Conservation (phyloP, 1,140 invertebrate species). For the Drosophila obscura region DNA sequence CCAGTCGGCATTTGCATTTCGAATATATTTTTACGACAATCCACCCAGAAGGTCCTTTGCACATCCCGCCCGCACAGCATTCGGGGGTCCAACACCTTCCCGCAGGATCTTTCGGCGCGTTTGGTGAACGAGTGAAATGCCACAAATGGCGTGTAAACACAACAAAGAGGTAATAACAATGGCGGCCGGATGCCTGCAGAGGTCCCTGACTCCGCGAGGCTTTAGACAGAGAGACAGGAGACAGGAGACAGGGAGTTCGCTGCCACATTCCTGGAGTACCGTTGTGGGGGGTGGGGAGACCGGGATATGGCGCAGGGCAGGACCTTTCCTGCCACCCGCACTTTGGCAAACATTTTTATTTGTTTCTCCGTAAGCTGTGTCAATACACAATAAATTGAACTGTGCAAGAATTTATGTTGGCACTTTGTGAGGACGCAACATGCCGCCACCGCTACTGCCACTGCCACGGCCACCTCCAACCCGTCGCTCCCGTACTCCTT, state of each 20-base stretch:
- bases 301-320: not conserved
- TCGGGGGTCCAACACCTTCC: constrained; percentile 26
- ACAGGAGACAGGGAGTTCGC: not conserved
- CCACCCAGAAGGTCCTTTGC: not conserved
- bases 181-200: constrained; percentile 49
- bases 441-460: constrained; percentile 6
- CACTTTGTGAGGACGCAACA: constrained; percentile 59
- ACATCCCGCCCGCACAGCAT: constrained; percentile 19
- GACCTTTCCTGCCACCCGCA: constrained; percentile 42
- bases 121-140: constrained; percentile 59
- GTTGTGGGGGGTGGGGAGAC: constrained; percentile 30
- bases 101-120: constrained; percentile 25
- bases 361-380: constrained; percentile 75
- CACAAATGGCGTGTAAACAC: constrained; percentile 80
- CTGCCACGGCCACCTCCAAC: no score
- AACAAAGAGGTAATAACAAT: constrained; percentile 82
- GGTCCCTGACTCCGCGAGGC: constrained; percentile 30
- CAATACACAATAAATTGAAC: constrained; percentile 81
- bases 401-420: constrained; percentile 78
- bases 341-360: constrained; percentile 80
- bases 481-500: no score
- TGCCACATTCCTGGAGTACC: constrained; percentile 50
- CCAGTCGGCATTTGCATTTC: constrained; percentile 71
- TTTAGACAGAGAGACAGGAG: not conserved
- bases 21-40: constrained; percentile 71